Evolutionary conservation across 2,113 vertebrate species (phyloP), one percentile per base, ranked within the genome.

Genomic region (Callipepla californica): DNA sequence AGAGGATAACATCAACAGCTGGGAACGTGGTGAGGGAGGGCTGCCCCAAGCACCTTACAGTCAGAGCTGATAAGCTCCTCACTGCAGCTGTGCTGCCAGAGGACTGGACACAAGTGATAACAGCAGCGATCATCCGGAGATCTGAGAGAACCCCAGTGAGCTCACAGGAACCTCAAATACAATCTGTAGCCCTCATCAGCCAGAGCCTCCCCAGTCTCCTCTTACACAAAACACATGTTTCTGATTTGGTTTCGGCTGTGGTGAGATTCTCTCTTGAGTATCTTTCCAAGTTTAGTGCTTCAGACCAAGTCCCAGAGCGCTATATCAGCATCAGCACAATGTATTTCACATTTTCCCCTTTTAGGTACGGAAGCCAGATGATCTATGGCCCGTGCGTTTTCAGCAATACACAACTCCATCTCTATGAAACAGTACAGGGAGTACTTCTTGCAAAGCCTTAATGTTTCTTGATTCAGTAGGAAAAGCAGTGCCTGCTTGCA

Each of bases 101-200:
- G 45, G 51, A 25, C 57, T 36, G 34, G 69, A 75, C 68, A 80
- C 18, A 57, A 77, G 30, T 18, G 5, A 53, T 53, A 53, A 48
- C 22, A 30, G 42, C 51, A 42, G 28, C 11, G 22, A 26, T 6
- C 10, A 44, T 25, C 28, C 22, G 18, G 48, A 51, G 48, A 79
- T 11, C 18, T 32, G 32, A 9, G n/a, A 69, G 62, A 21, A 80
- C 26, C 21, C 12, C 1, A 1, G 45, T 34, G 21, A 81, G 51
- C 16, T 50, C 70, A 51, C 0, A 1, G 44, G 30, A 44, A 8
- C 47, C 53, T 11, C 16, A 26, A 21, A 45, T 34, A 28, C 0
- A 1, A 36, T 22, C 28, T 69, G 38, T 30, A 28, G 22, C 17
- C 4, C 9, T 30, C 19, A 32, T 34, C 66, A 62, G 53, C 40